These are phyloP conservation scores for Junonia oenone DNA, from an alignment of 2,888 invertebrate genomes.

Conservation along the genomic window DNA sequence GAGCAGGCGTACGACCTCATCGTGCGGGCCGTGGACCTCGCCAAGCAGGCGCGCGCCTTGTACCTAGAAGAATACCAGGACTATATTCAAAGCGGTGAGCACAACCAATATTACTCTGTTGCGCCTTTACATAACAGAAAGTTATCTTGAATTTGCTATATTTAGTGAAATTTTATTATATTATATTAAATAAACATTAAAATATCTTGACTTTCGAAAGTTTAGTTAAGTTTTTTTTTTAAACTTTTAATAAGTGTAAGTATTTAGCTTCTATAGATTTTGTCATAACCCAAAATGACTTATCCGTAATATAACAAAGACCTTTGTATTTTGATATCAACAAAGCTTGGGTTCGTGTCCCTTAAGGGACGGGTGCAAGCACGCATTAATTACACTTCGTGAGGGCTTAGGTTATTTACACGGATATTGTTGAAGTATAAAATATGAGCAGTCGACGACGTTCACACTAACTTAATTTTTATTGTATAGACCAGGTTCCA, in stretches of 20 bases:
- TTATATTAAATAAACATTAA: no score
- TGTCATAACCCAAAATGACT: slow-evolving; percentile 3
- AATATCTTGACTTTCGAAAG: no score
- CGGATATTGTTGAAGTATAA: slow-evolving; percentile 36
- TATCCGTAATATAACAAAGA: slow-evolving; percentile 51
- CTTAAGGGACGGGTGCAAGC: slow-evolving; percentile 67
- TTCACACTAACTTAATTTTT: slow-evolving; percentile 11
- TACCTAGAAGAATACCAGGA: slow-evolving; percentile 80
- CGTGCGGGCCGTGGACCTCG: slow-evolving; percentile 85
- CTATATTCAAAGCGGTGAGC: slow-evolving; percentile 54
- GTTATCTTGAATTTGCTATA: no score
- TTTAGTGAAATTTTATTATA: no score
- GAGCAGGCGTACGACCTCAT: slow-evolving; percentile 86
- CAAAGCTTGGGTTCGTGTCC: slow-evolving; percentile 54
- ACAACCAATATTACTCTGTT: neutral
- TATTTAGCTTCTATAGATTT: neutral
- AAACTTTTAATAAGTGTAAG: no score
- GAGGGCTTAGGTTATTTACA: slow-evolving; percentile 46
- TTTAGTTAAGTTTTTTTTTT: no score
- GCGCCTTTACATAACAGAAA: no score
- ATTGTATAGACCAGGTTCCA: slow-evolving; percentile 61
- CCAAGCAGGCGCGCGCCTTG: slow-evolving; percentile 83
- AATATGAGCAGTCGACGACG: slow-evolving; percentile 15
- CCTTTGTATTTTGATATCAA: slow-evolving; percentile 58
- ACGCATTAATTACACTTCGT: slow-evolving; percentile 72